Conservation (phyloP, 1,140 invertebrate species). For the Popillia japonica region DNA sequence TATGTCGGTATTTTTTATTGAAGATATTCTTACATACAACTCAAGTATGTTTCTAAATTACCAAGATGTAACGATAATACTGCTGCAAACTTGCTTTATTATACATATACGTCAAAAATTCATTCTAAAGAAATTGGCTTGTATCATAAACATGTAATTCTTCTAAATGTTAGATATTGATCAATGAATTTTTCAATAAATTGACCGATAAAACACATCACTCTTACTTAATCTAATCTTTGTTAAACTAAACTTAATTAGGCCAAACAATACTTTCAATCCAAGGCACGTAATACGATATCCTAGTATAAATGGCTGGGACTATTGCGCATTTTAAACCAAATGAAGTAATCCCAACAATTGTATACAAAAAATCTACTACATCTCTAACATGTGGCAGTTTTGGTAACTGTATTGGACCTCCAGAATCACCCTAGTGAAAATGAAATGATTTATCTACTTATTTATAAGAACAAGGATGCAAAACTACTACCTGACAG, state of each 20-base stretch:
- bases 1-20: neutral
- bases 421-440: constrained; percentile 49
- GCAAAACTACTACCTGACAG: constrained; percentile 45
- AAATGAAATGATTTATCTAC: neutral
- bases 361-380: constrained; percentile 60
- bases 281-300: constrained; percentile 72
- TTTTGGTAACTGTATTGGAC: constrained; percentile 60
- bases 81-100: too few species aligned
- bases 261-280: constrained; percentile 70
- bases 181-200: too few species aligned
- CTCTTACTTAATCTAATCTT: neutral
- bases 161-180: too few species aligned
- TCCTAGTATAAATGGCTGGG: constrained; percentile 72
- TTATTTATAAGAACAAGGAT: neutral
- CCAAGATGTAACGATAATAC: too few species aligned
- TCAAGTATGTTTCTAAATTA: too few species aligned
- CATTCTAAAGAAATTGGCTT: too few species aligned
- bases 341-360: constrained; percentile 71
- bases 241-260: neutral
- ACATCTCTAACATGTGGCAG: constrained; percentile 44
- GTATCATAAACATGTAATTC: too few species aligned
- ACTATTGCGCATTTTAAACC: constrained; percentile 65
- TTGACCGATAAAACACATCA: too few species aligned
- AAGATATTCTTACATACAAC: too few species aligned
- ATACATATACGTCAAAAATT: too few species aligned